Evolutionary conservation across 2,797 vertebrate species (phyloP).

Genomic region (Petrocephalus sullivani): DNA sequence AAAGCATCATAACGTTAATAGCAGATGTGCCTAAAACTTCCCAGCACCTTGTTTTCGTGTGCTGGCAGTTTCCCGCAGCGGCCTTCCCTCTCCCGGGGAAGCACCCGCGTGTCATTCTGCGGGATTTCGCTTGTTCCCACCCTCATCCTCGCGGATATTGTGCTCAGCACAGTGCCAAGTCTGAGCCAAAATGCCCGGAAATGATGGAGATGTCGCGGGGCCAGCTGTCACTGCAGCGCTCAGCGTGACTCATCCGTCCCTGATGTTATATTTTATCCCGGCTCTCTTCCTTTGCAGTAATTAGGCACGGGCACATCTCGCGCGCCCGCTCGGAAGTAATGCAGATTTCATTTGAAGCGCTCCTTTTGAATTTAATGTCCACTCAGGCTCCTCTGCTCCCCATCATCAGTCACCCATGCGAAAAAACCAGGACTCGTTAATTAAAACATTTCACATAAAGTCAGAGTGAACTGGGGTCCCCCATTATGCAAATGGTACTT

Average conservation of each 20-base stretch:
- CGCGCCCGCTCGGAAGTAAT: conserved; percentile 21
- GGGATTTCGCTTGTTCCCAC: not conserved
- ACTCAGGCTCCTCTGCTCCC: not conserved
- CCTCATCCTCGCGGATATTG: not conserved
- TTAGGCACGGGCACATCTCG: conserved; percentile 21
- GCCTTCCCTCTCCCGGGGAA: not conserved
- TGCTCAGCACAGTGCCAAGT: not conserved
- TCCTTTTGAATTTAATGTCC: conserved; percentile 10
- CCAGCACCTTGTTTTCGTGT: not conserved
- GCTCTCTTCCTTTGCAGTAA: conserved; percentile 20
- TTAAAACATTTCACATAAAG: conserved; percentile 11
- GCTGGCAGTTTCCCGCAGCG: not conserved
- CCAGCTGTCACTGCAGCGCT: not conserved
- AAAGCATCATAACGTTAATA: not conserved
- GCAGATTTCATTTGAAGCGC: conserved; percentile 35
- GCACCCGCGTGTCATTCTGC: not conserved
- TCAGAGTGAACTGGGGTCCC: not conserved
- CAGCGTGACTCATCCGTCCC: not conserved
- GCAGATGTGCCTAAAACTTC: not conserved
- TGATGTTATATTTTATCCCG: not conserved
- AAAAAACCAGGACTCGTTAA: conserved; percentile 7
- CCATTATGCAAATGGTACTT: not conserved
- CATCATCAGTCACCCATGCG: not conserved
- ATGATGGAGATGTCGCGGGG: not conserved
- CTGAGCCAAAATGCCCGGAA: not conserved